Percentiles rank a stretch among this genome's conserved stretches.
Conservation (phyloP, 2,113 vertebrate genomes). For the Lucifuga dentata region DNA sequence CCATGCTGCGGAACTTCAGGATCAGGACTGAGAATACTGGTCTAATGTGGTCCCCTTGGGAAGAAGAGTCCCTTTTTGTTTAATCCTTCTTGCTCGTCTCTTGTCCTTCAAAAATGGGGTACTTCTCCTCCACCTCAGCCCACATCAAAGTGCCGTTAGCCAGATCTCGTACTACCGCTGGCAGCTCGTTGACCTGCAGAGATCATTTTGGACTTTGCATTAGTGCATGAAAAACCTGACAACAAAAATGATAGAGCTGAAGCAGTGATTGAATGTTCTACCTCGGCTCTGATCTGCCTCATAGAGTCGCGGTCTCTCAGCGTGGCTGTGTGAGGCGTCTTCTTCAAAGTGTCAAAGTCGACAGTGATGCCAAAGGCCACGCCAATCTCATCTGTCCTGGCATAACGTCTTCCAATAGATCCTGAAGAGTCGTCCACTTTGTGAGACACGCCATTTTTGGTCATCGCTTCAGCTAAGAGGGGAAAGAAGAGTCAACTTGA, state of each 20-base stretch:
- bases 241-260: no score
- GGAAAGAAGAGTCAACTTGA: background rate
- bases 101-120: slow-evolving; percentile 94
- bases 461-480: slow-evolving; percentile 90
- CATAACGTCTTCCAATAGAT: slow-evolving; percentile 95
- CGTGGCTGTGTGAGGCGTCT: slow-evolving; percentile 92
- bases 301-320: slow-evolving; percentile 95
- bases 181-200: slow-evolving; percentile 81
- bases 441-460: slow-evolving; percentile 89
- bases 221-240: background rate
- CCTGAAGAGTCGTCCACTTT: slow-evolving; percentile 97
- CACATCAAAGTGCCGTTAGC: slow-evolving; percentile 87
- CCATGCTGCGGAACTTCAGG: no score
- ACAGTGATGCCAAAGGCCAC: slow-evolving; percentile 98
- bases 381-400: slow-evolving; percentile 94
- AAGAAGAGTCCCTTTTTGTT: background rate
- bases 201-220: background rate
- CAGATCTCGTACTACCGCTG: slow-evolving; percentile 85
- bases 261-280: slow-evolving; percentile 50
- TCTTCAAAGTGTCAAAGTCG: slow-evolving; percentile 97
- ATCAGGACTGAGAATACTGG: no score
- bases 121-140: slow-evolving; percentile 89
- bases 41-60: background rate
- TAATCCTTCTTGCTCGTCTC: slow-evolving; percentile 92
- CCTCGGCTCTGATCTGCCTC: slow-evolving; percentile 96